phyloP scores from a whole-genome alignment of 2,797 vertebrate species.

The Emydoidea blandingii region DNA sequence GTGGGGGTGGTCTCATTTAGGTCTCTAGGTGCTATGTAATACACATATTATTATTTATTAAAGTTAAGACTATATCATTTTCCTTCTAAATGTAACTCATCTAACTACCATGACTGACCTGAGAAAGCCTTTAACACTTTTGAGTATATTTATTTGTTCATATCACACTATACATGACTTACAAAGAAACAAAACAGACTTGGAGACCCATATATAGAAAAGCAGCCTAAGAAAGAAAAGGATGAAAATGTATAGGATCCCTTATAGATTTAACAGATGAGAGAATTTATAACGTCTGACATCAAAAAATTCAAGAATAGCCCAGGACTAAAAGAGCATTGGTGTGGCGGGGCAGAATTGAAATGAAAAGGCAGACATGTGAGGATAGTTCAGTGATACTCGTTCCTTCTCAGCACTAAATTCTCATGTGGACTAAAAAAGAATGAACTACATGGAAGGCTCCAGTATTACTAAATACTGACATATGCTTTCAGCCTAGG shows the following conservation, averaged over 20 bases:
- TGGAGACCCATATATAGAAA: not conserved
- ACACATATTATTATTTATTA: no score
- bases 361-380: not conserved
- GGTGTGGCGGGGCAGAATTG: not conserved
- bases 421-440: not conserved
- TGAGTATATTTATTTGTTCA: not conserved
- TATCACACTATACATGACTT: not conserved
- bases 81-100: not conserved
- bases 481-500: not conserved
- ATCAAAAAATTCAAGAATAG: not conserved
- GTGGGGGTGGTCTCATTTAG: not conserved
- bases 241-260: not conserved
- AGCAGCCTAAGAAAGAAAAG: not conserved
- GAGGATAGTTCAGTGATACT: not conserved
- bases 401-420: not conserved
- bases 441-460: rapidly evolving
- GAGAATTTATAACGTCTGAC: not conserved
- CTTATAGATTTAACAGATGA: not conserved
- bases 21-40: not conserved
- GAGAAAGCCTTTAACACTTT: not conserved
- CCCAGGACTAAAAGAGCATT: not conserved
- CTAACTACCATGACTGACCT: not conserved
- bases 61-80: not conserved
- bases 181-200: not conserved
- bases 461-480: not conserved